Conservation (phyloP, 2,888 invertebrate species). For the Cephalotes varians region DNA sequence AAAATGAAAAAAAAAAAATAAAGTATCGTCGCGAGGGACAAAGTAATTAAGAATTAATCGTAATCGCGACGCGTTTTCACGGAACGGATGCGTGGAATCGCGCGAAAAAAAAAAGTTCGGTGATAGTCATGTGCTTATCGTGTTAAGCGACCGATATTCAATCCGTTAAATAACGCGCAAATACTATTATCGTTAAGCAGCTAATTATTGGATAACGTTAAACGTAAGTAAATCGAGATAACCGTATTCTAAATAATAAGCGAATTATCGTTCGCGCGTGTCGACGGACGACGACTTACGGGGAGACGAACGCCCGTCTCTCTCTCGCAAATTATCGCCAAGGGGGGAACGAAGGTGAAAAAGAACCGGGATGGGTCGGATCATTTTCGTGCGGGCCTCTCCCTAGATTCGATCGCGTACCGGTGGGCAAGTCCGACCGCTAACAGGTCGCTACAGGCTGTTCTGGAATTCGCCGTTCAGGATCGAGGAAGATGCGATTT, state of each 20-base stretch:
- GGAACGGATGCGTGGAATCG: conserved; percentile 20
- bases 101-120: conserved; percentile 14
- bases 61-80: conserved; percentile 30
- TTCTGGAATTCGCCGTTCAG: conserved; percentile 54
- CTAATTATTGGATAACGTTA: conserved; percentile 28
- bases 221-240: conserved; percentile 40
- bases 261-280: conserved; percentile 17
- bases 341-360: background rate
- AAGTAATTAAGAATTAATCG: conserved; percentile 29
- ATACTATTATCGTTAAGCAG: conserved; percentile 44
- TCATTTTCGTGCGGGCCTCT: conserved; percentile 1
- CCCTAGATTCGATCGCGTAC: conserved; percentile 40
- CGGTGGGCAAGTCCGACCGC: conserved; percentile 25
- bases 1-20: background rate
- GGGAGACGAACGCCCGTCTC: conserved; percentile 9
- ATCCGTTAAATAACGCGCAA: conserved; percentile 33
- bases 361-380: background rate
- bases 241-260: conserved; percentile 49
- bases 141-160: conserved; percentile 41
- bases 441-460: conserved; percentile 48
- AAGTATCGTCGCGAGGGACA: conserved; percentile 13
- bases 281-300: conserved; percentile 10
- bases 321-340: background rate
- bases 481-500: conserved; percentile 44
- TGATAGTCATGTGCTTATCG: conserved; percentile 49